Conservation (phyloP, 2,113 vertebrate species). For the Acrocephalus kingi region DNA sequence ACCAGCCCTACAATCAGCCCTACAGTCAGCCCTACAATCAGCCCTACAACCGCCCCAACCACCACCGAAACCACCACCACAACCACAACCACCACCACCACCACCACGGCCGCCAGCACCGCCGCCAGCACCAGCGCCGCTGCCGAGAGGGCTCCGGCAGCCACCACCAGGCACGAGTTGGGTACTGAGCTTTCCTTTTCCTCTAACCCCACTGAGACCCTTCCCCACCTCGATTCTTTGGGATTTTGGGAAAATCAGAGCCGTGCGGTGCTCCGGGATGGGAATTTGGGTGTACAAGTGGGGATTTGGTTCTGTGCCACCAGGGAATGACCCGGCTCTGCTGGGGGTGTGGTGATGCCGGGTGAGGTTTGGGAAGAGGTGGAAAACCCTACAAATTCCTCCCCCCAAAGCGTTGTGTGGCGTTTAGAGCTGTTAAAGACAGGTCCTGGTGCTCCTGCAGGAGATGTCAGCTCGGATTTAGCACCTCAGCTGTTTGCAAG, state of each 20-base stretch:
- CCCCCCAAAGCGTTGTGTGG: fast-evolving
- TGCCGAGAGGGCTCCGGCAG: conserved; percentile 68
- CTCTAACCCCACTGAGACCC: not conserved
- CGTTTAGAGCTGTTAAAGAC: not conserved
- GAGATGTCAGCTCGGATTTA: not conserved
- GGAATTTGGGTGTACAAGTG: fast-evolving
- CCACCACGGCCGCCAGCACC: conserved; percentile 40
- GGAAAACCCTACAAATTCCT: not conserved
- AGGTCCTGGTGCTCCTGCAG: not conserved
- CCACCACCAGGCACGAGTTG: conserved; percentile 73
- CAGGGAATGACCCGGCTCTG: not conserved
- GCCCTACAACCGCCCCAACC: not conserved
- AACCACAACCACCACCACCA: conserved; percentile 45
- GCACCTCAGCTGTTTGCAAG: not conserved
- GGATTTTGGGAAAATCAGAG: not conserved
- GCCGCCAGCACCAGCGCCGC: conserved; percentile 56
- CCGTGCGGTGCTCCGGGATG: fast-evolving
- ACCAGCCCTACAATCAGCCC: not conserved
- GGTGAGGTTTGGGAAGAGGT: not conserved
- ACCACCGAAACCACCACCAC: conserved; percentile 46
- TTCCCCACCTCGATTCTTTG: not conserved
- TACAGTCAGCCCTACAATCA: not conserved
- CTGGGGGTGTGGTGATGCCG: not conserved
- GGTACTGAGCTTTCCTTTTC: conserved; percentile 68
- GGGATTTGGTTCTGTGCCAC: not conserved